These are phyloP conservation scores for Aphidius ervi DNA, from an alignment of 1,140 invertebrate species.

Conservation along the genomic window DNA sequence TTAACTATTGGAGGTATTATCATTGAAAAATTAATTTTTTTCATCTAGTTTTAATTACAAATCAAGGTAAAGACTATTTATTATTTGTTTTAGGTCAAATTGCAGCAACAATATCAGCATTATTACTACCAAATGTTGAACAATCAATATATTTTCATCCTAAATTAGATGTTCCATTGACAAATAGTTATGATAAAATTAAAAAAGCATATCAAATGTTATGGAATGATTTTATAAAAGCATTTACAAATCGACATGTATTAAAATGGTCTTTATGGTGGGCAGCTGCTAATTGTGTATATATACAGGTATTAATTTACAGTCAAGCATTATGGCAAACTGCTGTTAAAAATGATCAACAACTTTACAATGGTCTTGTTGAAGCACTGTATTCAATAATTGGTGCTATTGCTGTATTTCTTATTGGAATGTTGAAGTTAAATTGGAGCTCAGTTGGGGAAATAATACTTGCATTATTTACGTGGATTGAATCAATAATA, in stretches of 20 bases:
- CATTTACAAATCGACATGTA: conserved; percentile 68
- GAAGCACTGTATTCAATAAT: conserved; percentile 72
- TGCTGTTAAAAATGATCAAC: conserved; percentile 36
- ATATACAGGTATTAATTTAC: conserved; percentile 76
- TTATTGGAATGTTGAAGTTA: conserved; percentile 53
- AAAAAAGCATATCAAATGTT: conserved; percentile 50
- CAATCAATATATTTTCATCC: conserved; percentile 78
- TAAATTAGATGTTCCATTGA: neutral
- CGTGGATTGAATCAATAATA: conserved; percentile 61
- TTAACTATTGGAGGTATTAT: conserved; percentile 59
- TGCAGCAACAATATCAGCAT: conserved; percentile 68
- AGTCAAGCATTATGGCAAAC: conserved; percentile 77
- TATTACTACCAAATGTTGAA: conserved; percentile 71
- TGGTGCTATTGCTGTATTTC: conserved; percentile 55
- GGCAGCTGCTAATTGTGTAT: conserved; percentile 73
- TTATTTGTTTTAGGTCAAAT: conserved; percentile 56
- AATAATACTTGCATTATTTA: conserved; percentile 53
- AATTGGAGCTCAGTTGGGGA: conserved; percentile 61
- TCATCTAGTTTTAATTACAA: neutral
- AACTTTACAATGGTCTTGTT: conserved; percentile 72
- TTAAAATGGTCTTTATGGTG: conserved; percentile 87
- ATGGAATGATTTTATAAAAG: conserved; percentile 66
- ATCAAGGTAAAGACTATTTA: neutral
- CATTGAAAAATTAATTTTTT: neutral
- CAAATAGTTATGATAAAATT: conserved; percentile 27